Conservation (phyloP, 2,888 invertebrate genomes). For the Apamea anceps region DNA sequence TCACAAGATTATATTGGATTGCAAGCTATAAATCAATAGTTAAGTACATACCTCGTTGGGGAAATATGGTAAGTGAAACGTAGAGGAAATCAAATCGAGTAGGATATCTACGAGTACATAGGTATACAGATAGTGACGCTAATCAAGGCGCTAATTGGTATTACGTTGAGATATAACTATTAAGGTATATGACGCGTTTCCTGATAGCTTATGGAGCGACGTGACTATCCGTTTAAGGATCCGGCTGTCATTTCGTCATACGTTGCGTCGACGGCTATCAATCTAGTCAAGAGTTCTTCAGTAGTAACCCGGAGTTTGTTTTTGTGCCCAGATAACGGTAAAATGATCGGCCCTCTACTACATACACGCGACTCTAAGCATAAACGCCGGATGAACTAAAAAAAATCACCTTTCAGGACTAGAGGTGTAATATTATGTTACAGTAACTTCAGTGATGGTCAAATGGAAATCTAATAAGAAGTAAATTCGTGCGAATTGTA, state of each 20-base stretch:
- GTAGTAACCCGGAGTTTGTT: background rate
- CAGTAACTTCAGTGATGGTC: background rate
- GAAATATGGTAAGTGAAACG: background rate
- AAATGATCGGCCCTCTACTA: background rate
- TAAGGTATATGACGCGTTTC: constrained; percentile 25
- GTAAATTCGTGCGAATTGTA: no score
- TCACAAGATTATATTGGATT: constrained; percentile 14
- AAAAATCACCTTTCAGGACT: background rate
- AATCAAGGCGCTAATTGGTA: constrained; percentile 9
- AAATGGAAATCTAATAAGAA: background rate
- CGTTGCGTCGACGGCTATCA: constrained; percentile 13
- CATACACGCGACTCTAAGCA: background rate
- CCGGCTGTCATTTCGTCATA: constrained; percentile 14
- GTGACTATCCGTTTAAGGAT: constrained; percentile 12
- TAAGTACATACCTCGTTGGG: background rate
- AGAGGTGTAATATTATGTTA: background rate
- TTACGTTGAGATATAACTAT: background rate
- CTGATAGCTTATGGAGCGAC: background rate
- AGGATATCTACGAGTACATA: constrained; percentile 11
- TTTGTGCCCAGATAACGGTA: background rate
- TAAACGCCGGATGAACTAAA: background rate
- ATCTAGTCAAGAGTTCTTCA: background rate
- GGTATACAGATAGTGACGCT: background rate
- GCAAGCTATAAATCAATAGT: background rate
- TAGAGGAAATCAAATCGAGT: constrained; percentile 3